Percentiles rank a stretch among this genome's conserved stretches.
Conservation (phyloP, 2,113 vertebrate species). For the Penelope pileata region DNA sequence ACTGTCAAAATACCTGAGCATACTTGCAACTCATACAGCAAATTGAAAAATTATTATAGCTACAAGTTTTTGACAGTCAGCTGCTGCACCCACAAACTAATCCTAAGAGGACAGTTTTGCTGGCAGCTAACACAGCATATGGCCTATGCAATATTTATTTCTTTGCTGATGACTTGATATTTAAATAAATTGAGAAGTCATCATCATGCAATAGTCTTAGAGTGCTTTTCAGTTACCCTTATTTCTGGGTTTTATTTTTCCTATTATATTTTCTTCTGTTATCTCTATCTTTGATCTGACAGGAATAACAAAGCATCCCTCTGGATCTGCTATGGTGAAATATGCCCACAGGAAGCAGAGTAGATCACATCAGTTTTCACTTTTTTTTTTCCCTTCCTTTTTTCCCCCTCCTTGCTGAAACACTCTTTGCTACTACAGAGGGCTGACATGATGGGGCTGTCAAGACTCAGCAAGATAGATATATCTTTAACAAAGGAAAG, state of each 20-base stretch:
- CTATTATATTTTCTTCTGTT: slow-evolving; percentile 60
- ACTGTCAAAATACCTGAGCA: slow-evolving; percentile 50
- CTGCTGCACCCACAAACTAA: slow-evolving; percentile 45
- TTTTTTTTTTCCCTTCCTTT: background rate
- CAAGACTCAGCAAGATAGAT: slow-evolving; percentile 72
- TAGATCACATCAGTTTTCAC: slow-evolving; percentile 70
- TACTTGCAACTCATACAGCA: background rate
- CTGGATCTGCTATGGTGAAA: slow-evolving; percentile 62
- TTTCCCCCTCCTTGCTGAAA: slow-evolving; percentile 48
- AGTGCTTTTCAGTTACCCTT: slow-evolving; percentile 32
- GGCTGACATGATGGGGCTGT: slow-evolving; percentile 75
- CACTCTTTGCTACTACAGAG: slow-evolving; percentile 69
- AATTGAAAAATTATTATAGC: slow-evolving; percentile 61
- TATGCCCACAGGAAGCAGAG: slow-evolving; percentile 71
- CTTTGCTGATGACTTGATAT: slow-evolving; percentile 60
- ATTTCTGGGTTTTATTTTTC: slow-evolving; percentile 62
- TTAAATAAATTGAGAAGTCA: slow-evolving; percentile 56
- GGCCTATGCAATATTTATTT: slow-evolving; percentile 76
- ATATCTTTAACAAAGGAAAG: slow-evolving; percentile 70
- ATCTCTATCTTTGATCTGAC: slow-evolving; percentile 75
- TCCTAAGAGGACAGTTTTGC: slow-evolving; percentile 62
- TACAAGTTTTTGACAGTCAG: slow-evolving; percentile 26
- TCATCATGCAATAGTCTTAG: slow-evolving; percentile 25
- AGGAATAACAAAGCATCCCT: slow-evolving; percentile 70
- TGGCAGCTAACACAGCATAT: slow-evolving; percentile 68